Base-by-base conservation (phyloP, 2,888 invertebrate genomes). In the Mesorhabditis belari region DNA sequence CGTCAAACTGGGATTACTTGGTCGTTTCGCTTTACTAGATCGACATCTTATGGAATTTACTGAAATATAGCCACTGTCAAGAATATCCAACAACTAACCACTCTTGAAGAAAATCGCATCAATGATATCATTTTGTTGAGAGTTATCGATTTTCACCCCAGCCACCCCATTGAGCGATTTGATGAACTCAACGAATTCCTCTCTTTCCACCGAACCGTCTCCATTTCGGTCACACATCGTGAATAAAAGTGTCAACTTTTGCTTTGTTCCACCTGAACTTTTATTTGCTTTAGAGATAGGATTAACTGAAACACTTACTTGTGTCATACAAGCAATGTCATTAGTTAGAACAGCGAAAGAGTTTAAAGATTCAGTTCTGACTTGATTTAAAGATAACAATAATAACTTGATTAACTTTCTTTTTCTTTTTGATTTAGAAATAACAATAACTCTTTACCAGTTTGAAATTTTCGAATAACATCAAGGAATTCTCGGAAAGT, bases 211-310 rank as follows among this genome's bases (percentile, higher is more conserved):
- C 0, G 91, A 90, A 0, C 93, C 92, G 76, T 92, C 92, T 19
- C 91, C 87, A 80, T 94, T 91, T 75, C 92, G 90, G 81, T 94
- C 94, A 77, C 94, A 94, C 94, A 95, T 94, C 82, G 94, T 92
- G 80, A 94, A 94, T 69, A 95, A 91, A 29, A 94, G 92, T 4
- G 92, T 86, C 35, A 94, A 64, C 52, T 65, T 68, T 27, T 68
- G 55, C 23, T 58, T 55, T 0, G 21, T 28, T 17, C 26, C 49
- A 6, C 54, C 58, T 53, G 56, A 26, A 50, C 57, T 28, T 5
- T 4, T 17, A n/a, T n/a, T n/a, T n/a, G n/a, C n/a, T n/a, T n/a
- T n/a, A n/a, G n/a, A n/a, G n/a, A n/a, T n/a, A n/a, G n/a, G n/a
- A n/a, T 35, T 1, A 35, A 35, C 60, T 60, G 24, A 24, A 23